Evolutionary conservation across 2,113 vertebrate genomes (phyloP), one percentile per base, ranked within the genome.

Genomic region (Sapayoa aenigma): DNA sequence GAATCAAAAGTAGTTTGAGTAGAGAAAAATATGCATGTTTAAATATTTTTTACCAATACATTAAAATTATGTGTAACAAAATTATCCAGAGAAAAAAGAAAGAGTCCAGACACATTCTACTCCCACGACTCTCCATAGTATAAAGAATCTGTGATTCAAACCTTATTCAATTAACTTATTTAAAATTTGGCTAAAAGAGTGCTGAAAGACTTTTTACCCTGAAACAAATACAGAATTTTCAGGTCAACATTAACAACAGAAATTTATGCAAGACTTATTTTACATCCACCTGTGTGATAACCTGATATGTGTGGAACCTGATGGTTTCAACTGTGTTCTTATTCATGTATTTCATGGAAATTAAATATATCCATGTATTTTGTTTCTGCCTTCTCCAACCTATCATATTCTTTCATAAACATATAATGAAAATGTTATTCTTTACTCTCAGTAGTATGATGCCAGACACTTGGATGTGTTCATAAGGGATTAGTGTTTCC

Each of bases 281-380:
- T 95, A 97, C 97, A 96, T 75, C 96, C 98, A 98, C 98, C 98
- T 98, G 98, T 72, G 84, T 39, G 75, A 92, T 94, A 87, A 98
- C 96, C 95, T 96, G 97, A 98, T 97, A 97, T 69, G 94, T 97
- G 95, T 94, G 89, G 82, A 96, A 95, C 76, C 58, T 81, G 77
- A 81, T 96, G 94, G 95, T 91, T 96, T 97, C 94, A 87, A 84
- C 79, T 94, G 72, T 90, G 58, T 75, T 84, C 96, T 97, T 93
- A 94, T 93, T 95, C 92, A 95, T 76, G 77, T 91, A 95, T 96
- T 96, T 97, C 86, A 96, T 84, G 96, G 94, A 97, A 96, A 97
- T 96, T 90, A 93, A 94, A 87, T 90, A 96, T 95, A 90, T 71
- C 89, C n/a, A 14, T 65, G 77, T 91, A 96, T 96, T 95, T 86